Conservation (phyloP, 1,140 invertebrate species). For the Prorops nasuta region DNA sequence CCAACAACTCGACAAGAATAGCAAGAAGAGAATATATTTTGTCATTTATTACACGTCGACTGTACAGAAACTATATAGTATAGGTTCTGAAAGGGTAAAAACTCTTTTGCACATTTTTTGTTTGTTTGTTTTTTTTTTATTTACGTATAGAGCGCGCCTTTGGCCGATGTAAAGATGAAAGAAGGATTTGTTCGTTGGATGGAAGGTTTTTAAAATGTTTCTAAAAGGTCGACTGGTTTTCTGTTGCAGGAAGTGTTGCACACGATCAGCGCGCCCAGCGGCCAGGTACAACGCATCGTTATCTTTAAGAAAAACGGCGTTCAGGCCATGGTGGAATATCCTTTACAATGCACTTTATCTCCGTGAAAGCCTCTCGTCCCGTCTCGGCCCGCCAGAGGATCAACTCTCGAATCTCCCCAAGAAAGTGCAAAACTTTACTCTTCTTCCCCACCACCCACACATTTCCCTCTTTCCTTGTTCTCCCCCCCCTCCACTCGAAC, state of each 20-base stretch:
- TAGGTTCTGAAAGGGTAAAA: no score
- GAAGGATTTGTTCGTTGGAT: background rate
- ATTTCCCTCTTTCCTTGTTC: no score
- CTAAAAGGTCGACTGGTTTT: slow-evolving; percentile 27
- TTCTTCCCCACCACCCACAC: slow-evolving; percentile 9
- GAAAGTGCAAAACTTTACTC: slow-evolving; percentile 27
- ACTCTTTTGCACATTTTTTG: no score
- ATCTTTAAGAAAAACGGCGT: slow-evolving; percentile 99
- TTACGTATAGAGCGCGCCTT: background rate
- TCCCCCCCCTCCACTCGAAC: no score
- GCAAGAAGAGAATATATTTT: no score
- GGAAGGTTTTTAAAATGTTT: background rate
- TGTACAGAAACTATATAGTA: no score
- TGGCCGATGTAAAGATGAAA: background rate
- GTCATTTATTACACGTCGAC: no score
- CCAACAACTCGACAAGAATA: no score
- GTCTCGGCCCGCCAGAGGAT: slow-evolving; percentile 17
- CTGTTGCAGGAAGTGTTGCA: slow-evolving; percentile 94
- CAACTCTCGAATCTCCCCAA: no score
- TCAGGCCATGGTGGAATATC: slow-evolving; percentile 99
- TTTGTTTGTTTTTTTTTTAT: background rate
- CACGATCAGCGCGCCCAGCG: slow-evolving; percentile 92
- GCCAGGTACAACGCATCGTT: slow-evolving; percentile 95
- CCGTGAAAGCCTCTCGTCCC: no score
- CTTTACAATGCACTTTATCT: slow-evolving; percentile 70